phyloP scores from a whole-genome alignment of 1,140 invertebrate species.

The Maniola jurtina region DNA sequence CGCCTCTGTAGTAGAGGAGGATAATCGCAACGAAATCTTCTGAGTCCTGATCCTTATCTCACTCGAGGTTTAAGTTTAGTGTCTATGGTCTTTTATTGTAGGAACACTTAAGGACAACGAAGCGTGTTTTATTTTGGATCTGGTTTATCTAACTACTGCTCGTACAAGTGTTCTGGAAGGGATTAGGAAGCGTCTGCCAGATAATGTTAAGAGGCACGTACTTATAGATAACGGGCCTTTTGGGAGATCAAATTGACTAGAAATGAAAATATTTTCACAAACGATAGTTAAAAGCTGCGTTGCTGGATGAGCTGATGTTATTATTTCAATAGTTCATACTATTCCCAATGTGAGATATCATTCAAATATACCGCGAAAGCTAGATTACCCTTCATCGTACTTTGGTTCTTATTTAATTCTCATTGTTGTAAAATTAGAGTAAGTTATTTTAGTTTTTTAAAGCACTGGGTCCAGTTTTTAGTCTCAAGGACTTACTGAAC shows the following conservation, averaged over 20 bases:
- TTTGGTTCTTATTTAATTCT: too few species aligned
- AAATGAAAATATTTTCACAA: not conserved
- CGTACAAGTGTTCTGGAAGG: constrained; percentile 24
- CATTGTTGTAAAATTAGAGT: too few species aligned
- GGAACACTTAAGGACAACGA: constrained; percentile 28
- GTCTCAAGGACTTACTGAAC: not conserved
- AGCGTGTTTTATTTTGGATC: constrained; percentile 31
- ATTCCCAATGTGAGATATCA: too few species aligned
- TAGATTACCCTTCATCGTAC: too few species aligned
- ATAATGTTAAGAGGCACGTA: constrained; percentile 29
- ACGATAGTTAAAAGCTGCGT: not conserved
- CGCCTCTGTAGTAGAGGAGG: not conserved
- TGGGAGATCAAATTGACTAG: not conserved
- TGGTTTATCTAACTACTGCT: constrained; percentile 29
- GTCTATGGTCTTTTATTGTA: constrained; percentile 22
- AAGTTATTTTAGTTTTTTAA: too few species aligned
- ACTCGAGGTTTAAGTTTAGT: constrained; percentile 6
- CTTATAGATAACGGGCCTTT: constrained; percentile 25
- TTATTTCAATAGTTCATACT: too few species aligned
- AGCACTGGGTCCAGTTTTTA: not conserved
- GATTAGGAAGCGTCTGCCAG: constrained; percentile 30
- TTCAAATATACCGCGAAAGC: too few species aligned
- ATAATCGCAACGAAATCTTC: constrained; percentile 9
- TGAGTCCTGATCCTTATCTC: constrained; percentile 8
- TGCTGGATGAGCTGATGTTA: too few species aligned